Percentiles rank a stretch among this genome's conserved stretches.
Conservation (phyloP, 1,140 invertebrate species). For the Drosophila tristis region DNA sequence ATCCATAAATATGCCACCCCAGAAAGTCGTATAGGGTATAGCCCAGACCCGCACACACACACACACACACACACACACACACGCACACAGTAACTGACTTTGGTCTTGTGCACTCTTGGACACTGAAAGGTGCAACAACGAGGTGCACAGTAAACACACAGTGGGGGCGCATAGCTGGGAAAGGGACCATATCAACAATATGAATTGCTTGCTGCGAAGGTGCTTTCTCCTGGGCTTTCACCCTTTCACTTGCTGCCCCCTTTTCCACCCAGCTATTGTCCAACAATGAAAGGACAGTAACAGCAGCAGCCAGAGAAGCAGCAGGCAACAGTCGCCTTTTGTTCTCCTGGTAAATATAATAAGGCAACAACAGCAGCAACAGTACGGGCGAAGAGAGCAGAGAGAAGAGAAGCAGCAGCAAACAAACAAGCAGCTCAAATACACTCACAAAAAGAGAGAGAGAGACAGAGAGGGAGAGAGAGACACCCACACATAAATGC, state of each 20-base stretch:
- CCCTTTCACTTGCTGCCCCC: not conserved
- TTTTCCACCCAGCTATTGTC: slow-evolving; percentile 35
- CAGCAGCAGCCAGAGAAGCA: slow-evolving; percentile 29
- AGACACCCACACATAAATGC: slow-evolving; percentile 23
- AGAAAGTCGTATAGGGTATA: not conserved
- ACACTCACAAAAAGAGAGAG: slow-evolving; percentile 4
- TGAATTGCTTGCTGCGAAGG: slow-evolving; percentile 54
- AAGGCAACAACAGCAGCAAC: slow-evolving; percentile 58
- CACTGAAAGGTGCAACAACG: slow-evolving; percentile 3
- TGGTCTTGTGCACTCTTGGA: slow-evolving; percentile 52
- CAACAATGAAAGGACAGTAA: slow-evolving; percentile 66
- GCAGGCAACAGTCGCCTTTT: slow-evolving; percentile 47
- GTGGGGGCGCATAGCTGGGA: not conserved
- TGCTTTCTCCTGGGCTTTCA: not conserved
- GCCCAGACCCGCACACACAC: not conserved
- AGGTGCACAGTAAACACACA: slow-evolving; percentile 29
- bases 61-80: slow-evolving; percentile 1
- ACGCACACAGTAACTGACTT: slow-evolving; percentile 30
- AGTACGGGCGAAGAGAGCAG: not conserved
- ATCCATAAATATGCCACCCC: too few relatives aligned
- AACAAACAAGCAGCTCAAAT: slow-evolving; percentile 56
- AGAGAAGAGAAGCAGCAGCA: slow-evolving; percentile 42
- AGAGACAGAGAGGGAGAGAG: slow-evolving; percentile 1
- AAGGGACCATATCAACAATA: slow-evolving; percentile 54
- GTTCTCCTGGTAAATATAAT: slow-evolving; percentile 74